Evolutionary conservation across 2,113 vertebrate species (phyloP).

Genomic region (Parus major): DNA sequence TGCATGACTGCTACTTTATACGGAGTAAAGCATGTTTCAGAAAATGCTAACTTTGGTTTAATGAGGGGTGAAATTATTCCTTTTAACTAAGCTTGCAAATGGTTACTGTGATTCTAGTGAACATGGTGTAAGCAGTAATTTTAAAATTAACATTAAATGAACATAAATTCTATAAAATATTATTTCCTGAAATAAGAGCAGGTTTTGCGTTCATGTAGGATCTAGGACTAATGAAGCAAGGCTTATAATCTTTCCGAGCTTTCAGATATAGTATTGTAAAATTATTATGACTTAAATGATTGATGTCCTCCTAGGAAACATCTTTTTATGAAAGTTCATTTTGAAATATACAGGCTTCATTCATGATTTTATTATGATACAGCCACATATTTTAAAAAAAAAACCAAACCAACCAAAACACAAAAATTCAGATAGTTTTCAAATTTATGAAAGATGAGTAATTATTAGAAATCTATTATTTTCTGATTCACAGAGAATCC

Average conservation of each 20-base stretch:
- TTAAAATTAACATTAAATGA: neutral
- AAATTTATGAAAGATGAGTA: neutral
- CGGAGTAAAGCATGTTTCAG: neutral
- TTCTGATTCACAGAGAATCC: neutral
- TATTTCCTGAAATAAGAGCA: neutral
- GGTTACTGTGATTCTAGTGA: neutral
- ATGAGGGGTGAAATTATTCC: neutral
- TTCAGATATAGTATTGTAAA: neutral
- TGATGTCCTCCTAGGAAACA: neutral
- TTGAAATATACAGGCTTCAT: neutral
- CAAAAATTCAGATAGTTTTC: neutral
- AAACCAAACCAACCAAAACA: neutral
- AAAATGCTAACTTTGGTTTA: neutral
- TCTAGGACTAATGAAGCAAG: neutral
- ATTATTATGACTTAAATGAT: neutral
- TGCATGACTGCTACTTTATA: neutral
- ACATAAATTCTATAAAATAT: neutral
- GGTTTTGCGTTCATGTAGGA: neutral
- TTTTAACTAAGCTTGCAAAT: neutral
- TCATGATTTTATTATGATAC: neutral
- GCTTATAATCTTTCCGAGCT: neutral
- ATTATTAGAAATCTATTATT: neutral
- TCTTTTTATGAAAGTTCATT: neutral
- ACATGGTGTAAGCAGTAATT: neutral
- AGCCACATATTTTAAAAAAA: neutral